Evolutionary conservation across 2,113 vertebrate species (phyloP), one percentile per base, ranked within the genome.

Genomic region (Ameiurus melas): DNA sequence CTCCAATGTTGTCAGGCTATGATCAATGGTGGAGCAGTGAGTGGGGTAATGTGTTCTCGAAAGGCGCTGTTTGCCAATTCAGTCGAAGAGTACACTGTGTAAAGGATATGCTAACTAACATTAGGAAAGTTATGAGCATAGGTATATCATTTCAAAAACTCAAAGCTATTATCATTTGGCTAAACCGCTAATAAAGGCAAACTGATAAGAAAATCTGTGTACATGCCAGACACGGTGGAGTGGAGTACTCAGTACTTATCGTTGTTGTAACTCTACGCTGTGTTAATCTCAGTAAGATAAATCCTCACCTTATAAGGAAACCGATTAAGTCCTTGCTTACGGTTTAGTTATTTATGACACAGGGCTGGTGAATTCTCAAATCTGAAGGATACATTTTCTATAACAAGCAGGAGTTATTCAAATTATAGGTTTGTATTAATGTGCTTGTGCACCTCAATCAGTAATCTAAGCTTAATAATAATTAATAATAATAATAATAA

Each of bases 1-100:
- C 87, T 84, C n/a, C 17, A n/a, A 39, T 66, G 85, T 58, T 85
- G 77, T 81, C 66, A 75, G 66, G 6, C n/a, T 85, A 85, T 87
- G 68, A 87, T 73, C 83, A 78, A 58, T 90, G 86, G 71, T 5
- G 64, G 58, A 7, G 79, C 36, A 43, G 60, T 85, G 88, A 81
- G 55, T 85, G 6, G 17, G 81, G 33, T 75, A 66, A 88, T 75
- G 64, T 68, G 39, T 71, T 25, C 14, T 87, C 0, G 47, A 75
- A 62, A 75, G 62, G 27, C 5, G 51, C 81, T 66, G 53, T 87
- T 75, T 62, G 79, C 80, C 51, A 75, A 25, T 13, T 20, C 25
- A 57, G 55, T 87, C 4, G 7, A 83, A 51, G 17, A 5, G 80
- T 27, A 77, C 64, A 39, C 14, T 36, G 47, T 55, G 60, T 70